Evolutionary conservation across 2,797 vertebrate species (phyloP), one percentile per base, ranked within the genome.

Genomic region (Enteromius argenteus): DNA sequence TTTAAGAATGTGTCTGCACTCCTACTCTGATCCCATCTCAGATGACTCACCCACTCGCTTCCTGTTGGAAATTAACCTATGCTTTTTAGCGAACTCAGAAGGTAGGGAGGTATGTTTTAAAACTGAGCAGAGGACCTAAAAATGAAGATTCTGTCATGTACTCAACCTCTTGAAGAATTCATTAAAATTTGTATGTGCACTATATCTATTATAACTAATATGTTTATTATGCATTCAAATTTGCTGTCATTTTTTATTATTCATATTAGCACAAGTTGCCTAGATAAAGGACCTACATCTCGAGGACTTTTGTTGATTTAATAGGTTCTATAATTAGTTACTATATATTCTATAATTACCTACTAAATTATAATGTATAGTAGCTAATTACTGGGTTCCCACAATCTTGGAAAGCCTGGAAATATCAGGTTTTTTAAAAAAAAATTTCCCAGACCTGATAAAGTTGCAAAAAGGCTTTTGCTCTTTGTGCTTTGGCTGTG

Each of bases 11-110:
- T 86, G 39, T 72, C 77, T 68, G 71, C 32, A 46, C 11, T 75
- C 30, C 56, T 27, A 56, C 27, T 73, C 74, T 46, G 46, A 73
- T 62, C 44, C 67, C 67, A 66, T 74, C 60, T 86, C 67, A 58
- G 68, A 68, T 85, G 79, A 56, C 79, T 76, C 68, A 66, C 49
- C 51, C 44, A 78, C 60, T 78, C 32, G 2, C 35, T 81, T 74
- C 53, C 53, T 71, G 53, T 76, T 84, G 32, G 51, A 58, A 67
- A 62, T 27, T 46, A 68, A 17, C 23, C 6, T 42, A 56, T 79
- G 44, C n/a, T 75, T 68, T 79, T 53, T 44, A 62, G n/a, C 35
- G 35, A 69, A 15, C 14, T 32, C 19, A 62, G 32, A 60, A 15
- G 5, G 23, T 58, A 30, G 49, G 7, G 17, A 39, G 27, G 37